Evolutionary conservation across 2,113 vertebrate species (phyloP).

Genomic region (Clarias magur): DNA sequence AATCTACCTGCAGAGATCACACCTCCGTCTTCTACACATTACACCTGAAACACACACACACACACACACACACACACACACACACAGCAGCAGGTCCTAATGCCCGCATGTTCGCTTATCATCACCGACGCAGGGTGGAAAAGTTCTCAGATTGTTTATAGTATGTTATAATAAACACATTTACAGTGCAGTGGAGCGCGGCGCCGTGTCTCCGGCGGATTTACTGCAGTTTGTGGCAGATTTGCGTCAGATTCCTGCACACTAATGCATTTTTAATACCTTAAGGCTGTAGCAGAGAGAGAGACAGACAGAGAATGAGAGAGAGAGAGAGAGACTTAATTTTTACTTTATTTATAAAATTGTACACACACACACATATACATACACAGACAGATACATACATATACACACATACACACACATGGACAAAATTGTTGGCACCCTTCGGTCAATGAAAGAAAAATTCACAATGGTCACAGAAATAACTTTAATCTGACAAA

Average conservation of each 20-base stretch:
- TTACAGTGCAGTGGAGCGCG: neutral
- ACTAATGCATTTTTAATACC: slow-evolving; percentile 40
- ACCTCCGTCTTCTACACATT: too few relatives aligned
- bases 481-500: too few relatives aligned
- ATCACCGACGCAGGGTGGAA: neutral
- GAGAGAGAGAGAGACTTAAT: neutral
- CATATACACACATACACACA: too few relatives aligned
- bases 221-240: slow-evolving; percentile 29
- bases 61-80: too few relatives aligned
- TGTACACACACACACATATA: too few relatives aligned
- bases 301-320: neutral
- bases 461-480: too few relatives aligned
- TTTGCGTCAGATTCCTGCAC: slow-evolving; percentile 31
- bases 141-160: neutral
- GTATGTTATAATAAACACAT: neutral
- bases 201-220: neutral
- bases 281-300: neutral
- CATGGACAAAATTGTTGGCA: too few relatives aligned
- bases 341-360: too few relatives aligned
- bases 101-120: neutral
- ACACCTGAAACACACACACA: neutral
- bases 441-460: too few relatives aligned
- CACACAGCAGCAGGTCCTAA: too few relatives aligned
- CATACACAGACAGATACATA: too few relatives aligned
- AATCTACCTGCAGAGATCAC: too few relatives aligned